These are phyloP conservation scores for Lindbergichthys nudifrons DNA, from an alignment of 2,797 vertebrate species.

Conservation along the genomic window DNA sequence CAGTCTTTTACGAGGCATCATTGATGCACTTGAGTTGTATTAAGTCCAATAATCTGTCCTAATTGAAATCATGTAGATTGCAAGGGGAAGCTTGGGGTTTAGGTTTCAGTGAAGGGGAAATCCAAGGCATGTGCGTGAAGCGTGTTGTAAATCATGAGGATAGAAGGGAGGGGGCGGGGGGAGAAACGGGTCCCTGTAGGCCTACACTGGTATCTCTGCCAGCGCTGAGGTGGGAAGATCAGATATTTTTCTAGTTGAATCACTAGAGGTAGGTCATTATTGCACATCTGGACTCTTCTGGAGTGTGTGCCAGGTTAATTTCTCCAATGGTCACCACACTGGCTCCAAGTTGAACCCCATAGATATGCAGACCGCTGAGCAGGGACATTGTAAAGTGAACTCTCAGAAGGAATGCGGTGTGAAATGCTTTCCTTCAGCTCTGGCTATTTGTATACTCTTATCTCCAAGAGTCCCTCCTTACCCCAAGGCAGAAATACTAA, in stretches of 20 bases:
- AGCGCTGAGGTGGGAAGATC: conserved; percentile 33
- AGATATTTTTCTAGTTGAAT: conserved; percentile 54
- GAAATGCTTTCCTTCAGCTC: conserved; percentile 63
- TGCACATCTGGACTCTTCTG: conserved; percentile 63
- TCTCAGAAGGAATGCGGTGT: conserved; percentile 55
- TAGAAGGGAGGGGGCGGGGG: conserved; percentile 39
- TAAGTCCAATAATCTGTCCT: conserved; percentile 68
- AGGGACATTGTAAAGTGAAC: conserved; percentile 21
- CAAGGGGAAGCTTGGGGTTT: conserved; percentile 64
- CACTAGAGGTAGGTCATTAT: conserved; percentile 42
- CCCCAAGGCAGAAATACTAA: conserved; percentile 54
- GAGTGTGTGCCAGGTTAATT: conserved; percentile 8
- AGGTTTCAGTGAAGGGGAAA: conserved; percentile 66
- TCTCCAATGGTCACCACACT: neutral
- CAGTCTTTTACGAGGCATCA: conserved; percentile 69
- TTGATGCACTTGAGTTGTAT: conserved; percentile 75
- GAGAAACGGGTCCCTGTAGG: conserved; percentile 38
- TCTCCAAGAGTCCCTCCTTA: conserved; percentile 52
- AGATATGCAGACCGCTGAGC: neutral
- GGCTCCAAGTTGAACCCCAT: neutral
- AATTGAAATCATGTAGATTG: conserved; percentile 80
- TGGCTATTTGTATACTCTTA: conserved; percentile 60
- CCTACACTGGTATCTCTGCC: conserved; percentile 33
- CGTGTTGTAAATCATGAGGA: conserved; percentile 64
- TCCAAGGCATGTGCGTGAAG: conserved; percentile 66